phyloP scores from a whole-genome alignment of 2,888 invertebrate species.

The Endomychus coccineus region DNA sequence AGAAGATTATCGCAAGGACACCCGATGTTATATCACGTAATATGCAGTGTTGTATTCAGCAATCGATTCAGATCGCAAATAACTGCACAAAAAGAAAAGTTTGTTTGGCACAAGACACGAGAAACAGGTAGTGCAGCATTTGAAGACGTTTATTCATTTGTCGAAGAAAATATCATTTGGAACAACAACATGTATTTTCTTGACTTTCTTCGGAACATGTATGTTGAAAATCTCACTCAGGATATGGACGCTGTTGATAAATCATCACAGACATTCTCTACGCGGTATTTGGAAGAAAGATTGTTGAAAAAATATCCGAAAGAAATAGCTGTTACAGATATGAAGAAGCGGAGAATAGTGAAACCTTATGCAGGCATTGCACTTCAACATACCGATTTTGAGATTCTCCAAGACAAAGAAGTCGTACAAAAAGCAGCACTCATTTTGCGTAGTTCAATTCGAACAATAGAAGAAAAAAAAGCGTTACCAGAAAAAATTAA shows the following conservation, averaged over 20 bases:
- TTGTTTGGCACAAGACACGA: constrained; percentile 13
- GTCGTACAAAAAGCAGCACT: constrained; percentile 2
- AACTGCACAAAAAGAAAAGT: constrained; percentile 10
- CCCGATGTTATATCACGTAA: constrained; percentile 10
- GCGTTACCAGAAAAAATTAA: constrained; percentile 1
- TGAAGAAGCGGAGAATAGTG: constrained; percentile 2
- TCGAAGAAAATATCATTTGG: constrained; percentile 2
- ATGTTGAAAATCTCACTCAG: constrained; percentile 2
- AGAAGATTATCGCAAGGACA: constrained; percentile 7
- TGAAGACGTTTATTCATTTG: constrained; percentile 8
- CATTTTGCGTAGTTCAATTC: constrained; percentile 1
- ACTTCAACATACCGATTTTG: constrained; percentile 2
- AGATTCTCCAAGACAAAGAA: neutral
- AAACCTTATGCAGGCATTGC: neutral
- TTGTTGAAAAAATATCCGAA: constrained; percentile 1
- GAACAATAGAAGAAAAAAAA: constrained; percentile 1
- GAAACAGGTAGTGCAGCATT: constrained; percentile 14
- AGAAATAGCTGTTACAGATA: constrained; percentile 1
- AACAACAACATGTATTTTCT: constrained; percentile 1
- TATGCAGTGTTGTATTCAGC: constrained; percentile 12
- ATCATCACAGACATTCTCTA: constrained; percentile 1
- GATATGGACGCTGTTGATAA: constrained; percentile 2
- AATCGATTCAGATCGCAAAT: constrained; percentile 8
- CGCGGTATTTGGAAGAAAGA: neutral
- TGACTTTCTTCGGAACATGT: constrained; percentile 2